Evolutionary conservation across 1,140 invertebrate genomes (phyloP).

Genomic region (Drosophila yakuba): DNA sequence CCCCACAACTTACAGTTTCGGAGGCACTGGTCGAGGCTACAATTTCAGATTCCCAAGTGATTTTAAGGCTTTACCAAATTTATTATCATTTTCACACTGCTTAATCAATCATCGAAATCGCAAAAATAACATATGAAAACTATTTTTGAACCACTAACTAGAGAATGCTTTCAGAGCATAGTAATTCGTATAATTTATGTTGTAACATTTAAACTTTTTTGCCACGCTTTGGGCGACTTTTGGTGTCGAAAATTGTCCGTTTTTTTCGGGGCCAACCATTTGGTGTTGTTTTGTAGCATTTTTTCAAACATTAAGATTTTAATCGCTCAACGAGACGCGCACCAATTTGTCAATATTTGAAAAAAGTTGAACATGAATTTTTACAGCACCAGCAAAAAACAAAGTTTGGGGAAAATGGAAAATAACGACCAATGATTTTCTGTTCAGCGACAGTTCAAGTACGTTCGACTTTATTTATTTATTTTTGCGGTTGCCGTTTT

Average conservation of each 20-base stretch:
- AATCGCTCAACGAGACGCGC: constrained; percentile 51
- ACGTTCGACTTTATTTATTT: constrained; percentile 37
- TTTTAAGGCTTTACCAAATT: constrained; percentile 43
- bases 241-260: constrained; percentile 22
- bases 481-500: constrained; percentile 8
- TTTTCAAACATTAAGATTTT: constrained; percentile 62
- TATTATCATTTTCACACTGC: constrained; percentile 70
- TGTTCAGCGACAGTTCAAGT: constrained; percentile 73
- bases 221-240: constrained; percentile 26
- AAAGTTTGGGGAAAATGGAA: constrained; percentile 24
- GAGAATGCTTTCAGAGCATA: constrained; percentile 62
- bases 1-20: constrained; percentile 12
- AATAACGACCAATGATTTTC: constrained; percentile 60
- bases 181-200: constrained; percentile 45
- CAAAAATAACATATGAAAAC: constrained; percentile 48
- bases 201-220: constrained; percentile 64
- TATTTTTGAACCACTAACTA: constrained; percentile 68
- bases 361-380: constrained; percentile 41
- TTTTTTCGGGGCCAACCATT: constrained; percentile 24
- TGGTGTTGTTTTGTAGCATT: constrained; percentile 25
- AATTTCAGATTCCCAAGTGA: constrained; percentile 15
- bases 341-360: constrained; percentile 77
- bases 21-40: constrained; percentile 5
- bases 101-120: constrained; percentile 71
- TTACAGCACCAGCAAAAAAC: constrained; percentile 32